Percentiles rank a stretch among this genome's conserved stretches.
Conservation (phyloP, 1,140 invertebrate genomes). For the Drosophila ironensis region DNA sequence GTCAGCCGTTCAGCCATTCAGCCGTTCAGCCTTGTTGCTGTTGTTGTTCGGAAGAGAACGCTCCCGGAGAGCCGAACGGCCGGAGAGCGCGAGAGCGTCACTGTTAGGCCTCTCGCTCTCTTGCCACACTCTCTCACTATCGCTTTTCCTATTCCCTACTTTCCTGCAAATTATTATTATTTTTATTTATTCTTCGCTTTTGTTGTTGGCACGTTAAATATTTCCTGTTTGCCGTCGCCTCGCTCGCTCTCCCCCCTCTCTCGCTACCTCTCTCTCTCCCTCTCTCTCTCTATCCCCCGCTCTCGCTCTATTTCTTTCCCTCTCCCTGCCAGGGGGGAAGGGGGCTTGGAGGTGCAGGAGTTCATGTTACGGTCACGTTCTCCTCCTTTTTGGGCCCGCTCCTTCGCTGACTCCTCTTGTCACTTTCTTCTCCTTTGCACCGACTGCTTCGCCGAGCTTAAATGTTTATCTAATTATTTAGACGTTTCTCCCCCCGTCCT, state of each 20-base stretch:
- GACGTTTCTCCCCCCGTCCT: conserved; percentile 43
- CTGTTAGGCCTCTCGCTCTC: conserved; percentile 25
- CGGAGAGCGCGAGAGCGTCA: conserved; percentile 40
- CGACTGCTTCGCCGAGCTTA: conserved; percentile 50
- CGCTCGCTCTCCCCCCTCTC: conserved; percentile 58
- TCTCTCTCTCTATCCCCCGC: too few species aligned
- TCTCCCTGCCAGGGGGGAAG: too few species aligned
- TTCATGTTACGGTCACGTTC: conserved; percentile 77
- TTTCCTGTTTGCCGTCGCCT: conserved; percentile 74
- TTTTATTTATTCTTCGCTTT: conserved; percentile 76
- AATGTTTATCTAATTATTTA: conserved; percentile 78
- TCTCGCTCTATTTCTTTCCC: too few species aligned
- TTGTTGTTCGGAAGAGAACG: too few species aligned
- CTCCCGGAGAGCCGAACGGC: too few species aligned
- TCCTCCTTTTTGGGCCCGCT: conserved; percentile 1
- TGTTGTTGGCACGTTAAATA: conserved; percentile 78
- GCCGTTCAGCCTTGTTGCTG: too few species aligned
- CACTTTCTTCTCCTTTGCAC: conserved; percentile 47
- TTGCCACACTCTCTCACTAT: conserved; percentile 21
- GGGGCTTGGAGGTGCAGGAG: conserved; percentile 34
- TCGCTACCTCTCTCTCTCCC: too few species aligned
- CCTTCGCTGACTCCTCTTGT: conserved; percentile 20
- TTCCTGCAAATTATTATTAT: conserved; percentile 74
- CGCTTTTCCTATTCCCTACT: conserved; percentile 54
- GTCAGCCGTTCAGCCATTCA: too few species aligned